phyloP scores from a whole-genome alignment of 2,888 invertebrate species.

The Dryocosmus kuriphilus region DNA sequence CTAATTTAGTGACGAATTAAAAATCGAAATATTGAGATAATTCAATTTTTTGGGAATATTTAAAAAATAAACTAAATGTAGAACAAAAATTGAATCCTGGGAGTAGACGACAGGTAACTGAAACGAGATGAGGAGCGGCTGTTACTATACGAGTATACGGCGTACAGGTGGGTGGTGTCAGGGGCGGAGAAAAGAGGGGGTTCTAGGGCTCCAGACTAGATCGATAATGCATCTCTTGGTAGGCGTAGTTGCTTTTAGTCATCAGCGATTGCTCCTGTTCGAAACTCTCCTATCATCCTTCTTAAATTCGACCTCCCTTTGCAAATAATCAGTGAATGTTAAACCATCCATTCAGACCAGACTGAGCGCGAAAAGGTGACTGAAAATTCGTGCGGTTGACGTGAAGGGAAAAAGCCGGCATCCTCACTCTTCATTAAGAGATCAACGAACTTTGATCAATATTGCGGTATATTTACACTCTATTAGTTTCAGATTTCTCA shows the following conservation, averaged over 20 bases:
- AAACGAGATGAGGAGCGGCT: slow-evolving; percentile 60
- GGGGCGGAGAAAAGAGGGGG: slow-evolving; percentile 63
- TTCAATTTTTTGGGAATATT: neutral
- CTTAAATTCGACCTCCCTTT: neutral
- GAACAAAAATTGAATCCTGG: neutral
- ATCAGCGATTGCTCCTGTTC: slow-evolving; percentile 61
- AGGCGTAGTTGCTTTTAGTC: slow-evolving; percentile 68
- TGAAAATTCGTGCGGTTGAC: neutral
- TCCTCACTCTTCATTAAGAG: slow-evolving; percentile 29
- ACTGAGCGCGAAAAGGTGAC: neutral
- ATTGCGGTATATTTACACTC: neutral
- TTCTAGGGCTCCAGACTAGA: slow-evolving; percentile 69
- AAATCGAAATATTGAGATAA: too few species aligned
- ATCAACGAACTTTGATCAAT: slow-evolving; percentile 32
- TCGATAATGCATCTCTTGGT: slow-evolving; percentile 74
- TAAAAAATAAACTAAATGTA: neutral
- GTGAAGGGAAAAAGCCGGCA: slow-evolving; percentile 8
- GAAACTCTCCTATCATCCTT: slow-evolving; percentile 31
- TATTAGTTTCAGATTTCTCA: neutral
- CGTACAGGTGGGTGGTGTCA: slow-evolving; percentile 71
- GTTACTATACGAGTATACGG: slow-evolving; percentile 70
- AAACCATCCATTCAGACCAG: neutral
- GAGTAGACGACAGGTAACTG: slow-evolving; percentile 7
- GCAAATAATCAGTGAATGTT: neutral
- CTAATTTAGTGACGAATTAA: too few species aligned